Base-by-base conservation (phyloP, 23 tunicate genomes). In the Styela clava region DNA sequence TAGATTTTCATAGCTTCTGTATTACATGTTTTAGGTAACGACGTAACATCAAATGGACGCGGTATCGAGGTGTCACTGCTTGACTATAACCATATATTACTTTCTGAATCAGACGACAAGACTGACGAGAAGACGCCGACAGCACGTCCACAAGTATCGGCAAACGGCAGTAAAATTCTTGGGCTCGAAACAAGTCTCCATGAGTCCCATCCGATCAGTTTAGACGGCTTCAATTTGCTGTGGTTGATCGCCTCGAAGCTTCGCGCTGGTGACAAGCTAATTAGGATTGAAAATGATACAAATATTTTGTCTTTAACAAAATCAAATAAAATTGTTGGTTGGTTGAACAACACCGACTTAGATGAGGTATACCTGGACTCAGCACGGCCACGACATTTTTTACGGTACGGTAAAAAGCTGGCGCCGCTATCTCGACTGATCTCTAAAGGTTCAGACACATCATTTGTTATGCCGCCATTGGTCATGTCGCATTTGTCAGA, bases 231-330 rank as follows among this genome's bases (percentile, higher is more conserved):
- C 78, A 92, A 92, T 80, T 74, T 92, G n/a, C 74, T 92, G 68
- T 92, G 97, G 97, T 51, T 92, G 2, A 79, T 92, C 31, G 82
- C 97, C 7, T 86, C 97, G n/a, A 82, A 86, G 61, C 80, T 87
- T 24, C 64, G 33, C 30, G 26, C 51, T 21, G 35, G 52, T 34
- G 68, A 76, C 25, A 36, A 52, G 25, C 37, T 24, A 31, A 26
- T 44, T 44, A 44, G 56, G 56, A 44, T 44, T 44, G 28, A 23
- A 19, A 31, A 21, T 24, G 2, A 37, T 21, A 26, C 77, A 0
- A 44, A 67, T 30, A 71, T 7, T 12, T 44, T 44, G 56, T 44
- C 56, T 44, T 12, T 12, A 44, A 5, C 67, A 3, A 74, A 52
- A 24, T 3, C 61, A 25, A 52, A 68, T 26, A 27, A 37, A 23